A percentile compares a stretch with the other conserved stretches of the same genome.
These are phyloP conservation scores for Oreocharis arfaki DNA, from an alignment of 2,113 vertebrate species.

Conservation along the genomic window DNA sequence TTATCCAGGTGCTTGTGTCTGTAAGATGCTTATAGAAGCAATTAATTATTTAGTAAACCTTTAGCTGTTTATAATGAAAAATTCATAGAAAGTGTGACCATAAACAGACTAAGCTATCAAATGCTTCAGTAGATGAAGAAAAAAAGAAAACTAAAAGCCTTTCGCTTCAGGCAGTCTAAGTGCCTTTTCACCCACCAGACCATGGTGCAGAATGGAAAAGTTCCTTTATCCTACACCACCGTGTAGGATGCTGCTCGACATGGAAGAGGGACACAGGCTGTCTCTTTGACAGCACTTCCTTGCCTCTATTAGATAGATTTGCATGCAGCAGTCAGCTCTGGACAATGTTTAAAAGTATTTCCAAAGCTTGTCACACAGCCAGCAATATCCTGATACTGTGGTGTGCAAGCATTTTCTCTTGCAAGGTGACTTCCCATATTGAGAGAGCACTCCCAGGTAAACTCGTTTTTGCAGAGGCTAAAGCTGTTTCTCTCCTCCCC, in stretches of 20 bases:
- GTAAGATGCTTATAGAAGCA: background rate
- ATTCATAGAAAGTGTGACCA: slow-evolving; percentile 37
- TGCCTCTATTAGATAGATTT: background rate
- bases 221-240: background rate
- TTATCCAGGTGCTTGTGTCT: background rate
- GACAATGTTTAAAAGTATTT: background rate
- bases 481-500: background rate
- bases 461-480: background rate
- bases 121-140: background rate
- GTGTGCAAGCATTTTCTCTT: background rate
- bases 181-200: background rate
- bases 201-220: background rate
- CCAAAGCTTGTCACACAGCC: background rate
- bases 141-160: background rate
- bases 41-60: slow-evolving; percentile 57
- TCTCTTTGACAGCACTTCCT: background rate
- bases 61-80: slow-evolving; percentile 46
- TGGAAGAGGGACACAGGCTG: background rate
- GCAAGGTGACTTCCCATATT: background rate
- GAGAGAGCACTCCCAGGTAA: background rate
- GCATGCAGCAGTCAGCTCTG: background rate
- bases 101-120: background rate
- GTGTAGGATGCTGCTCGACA: background rate
- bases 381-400: background rate
- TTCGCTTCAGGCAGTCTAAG: background rate